phyloP scores from a whole-genome alignment of 2,797 vertebrate species.

The Smutsia temminckii region DNA sequence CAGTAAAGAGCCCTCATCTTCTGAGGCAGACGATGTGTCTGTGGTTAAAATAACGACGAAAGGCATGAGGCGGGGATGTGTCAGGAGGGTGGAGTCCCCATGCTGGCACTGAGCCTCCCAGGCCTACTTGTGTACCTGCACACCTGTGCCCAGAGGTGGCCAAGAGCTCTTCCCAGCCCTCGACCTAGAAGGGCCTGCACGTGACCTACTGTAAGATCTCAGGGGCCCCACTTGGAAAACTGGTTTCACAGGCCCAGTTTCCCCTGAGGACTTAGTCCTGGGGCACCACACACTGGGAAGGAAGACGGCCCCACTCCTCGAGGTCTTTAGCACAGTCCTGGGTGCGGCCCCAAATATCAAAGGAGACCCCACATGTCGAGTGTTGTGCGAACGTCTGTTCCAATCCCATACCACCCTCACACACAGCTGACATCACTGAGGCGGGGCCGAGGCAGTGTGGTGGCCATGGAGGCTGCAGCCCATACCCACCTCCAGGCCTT shows the following conservation, averaged over 20 bases:
- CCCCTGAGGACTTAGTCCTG: not conserved
- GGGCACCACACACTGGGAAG: not conserved
- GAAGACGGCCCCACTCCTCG: not conserved
- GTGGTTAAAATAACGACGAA: slow-evolving; percentile 87
- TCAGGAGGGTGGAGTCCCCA: slow-evolving; percentile 34
- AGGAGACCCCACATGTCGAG: not conserved
- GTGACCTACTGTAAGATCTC: not conserved
- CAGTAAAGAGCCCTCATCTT: slow-evolving; percentile 97
- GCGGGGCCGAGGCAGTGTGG: not conserved
- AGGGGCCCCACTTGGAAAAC: not conserved
- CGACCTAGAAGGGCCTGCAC: not conserved
- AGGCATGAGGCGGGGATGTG: slow-evolving; percentile 78
- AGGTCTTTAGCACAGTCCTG: not conserved
- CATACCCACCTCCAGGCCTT: not conserved
- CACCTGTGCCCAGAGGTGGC: no score
- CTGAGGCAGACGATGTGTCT: slow-evolving; percentile 98
- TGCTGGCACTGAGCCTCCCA: not conserved
- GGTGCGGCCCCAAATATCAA: not conserved
- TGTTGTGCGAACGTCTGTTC: not conserved
- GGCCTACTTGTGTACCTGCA: not conserved
- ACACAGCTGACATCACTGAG: not conserved
- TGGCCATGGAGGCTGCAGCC: accelerated
- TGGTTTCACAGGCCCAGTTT: not conserved
- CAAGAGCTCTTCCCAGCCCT: not conserved
- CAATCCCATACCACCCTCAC: not conserved